Evolutionary conservation across 2,113 vertebrate species (phyloP), one percentile per base, ranked within the genome.

Genomic region (Sceloporus undulatus): DNA sequence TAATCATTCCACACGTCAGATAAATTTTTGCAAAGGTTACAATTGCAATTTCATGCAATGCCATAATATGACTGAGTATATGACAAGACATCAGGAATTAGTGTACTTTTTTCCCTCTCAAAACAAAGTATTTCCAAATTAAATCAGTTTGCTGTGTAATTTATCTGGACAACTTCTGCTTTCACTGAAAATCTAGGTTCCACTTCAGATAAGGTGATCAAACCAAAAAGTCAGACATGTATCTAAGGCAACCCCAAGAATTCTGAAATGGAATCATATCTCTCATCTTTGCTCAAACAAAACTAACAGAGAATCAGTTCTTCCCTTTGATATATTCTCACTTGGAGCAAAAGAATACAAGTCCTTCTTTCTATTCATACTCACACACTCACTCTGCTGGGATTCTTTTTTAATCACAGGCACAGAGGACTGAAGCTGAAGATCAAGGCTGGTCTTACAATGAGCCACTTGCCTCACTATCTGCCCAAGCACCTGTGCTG

Each of bases 151-250:
- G 89, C 85, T 76, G n/a, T 88, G 83, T 80, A 82, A 86, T 40
- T 66, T 90, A 92, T 92, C 87, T 91, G 82, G 86, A 90, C 62
- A 91, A 88, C 85, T 86, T 94, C 89, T 89, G 80, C 90, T 94
- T 95, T 91, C 82, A 92, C 84, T 91, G 91, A 85, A 79, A 91
- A 65, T 16, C 78, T 87, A 77, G 92, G 87, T 85, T 94, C 81
- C 79, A 85, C 87, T 94, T 95, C 91, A 94, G 94, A 96, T 79
- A 54, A 86, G 84, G 27, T 66, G 93, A 94, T 93, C 88, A 54
- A 52, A 88, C 87, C 42, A 76, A 94, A 90, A 27, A 14, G 40
- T 2, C 27, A 92, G 76, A 81, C 86, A 90, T 89, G 25, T 27
- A 42, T 81, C 85, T 11, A 19, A 70, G n/a, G 62, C 88, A 92